Base-by-base conservation (phyloP, 2,797 vertebrate genomes). In the Discoglossus pictus region DNA sequence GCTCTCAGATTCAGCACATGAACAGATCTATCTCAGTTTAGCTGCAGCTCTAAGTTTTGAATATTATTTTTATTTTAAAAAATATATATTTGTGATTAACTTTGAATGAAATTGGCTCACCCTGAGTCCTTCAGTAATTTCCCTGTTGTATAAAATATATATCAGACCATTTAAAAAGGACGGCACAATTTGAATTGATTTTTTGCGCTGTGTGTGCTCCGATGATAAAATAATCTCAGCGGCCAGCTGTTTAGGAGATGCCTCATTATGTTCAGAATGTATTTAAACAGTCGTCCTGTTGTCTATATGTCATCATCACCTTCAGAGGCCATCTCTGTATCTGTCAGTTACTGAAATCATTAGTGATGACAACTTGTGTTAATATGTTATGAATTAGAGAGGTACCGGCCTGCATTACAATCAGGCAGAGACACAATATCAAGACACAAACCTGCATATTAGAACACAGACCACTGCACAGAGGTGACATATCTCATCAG, bases 321-420 rank as follows among this genome's bases (percentile, higher is more conserved):
- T 36, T 54, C 34, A 38, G 20, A 54, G 16, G 2, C 31, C n/a
- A 38, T 54, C 4, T 10, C 51, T 36, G 31, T 54, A n/a, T 34
- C 50, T 52, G 50, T 35, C 50, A 52, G 5, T 35, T 38, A 36
- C 6, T 21, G 11, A 18, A 54, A 38, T 36, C 34, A 54, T 36
- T 38, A 36, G 21, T 54, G 17, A 54, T 52, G 12, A 17, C 34
- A 18, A 36, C 31, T 15, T 20, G 10, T 25, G 15, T 4, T 36
- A 54, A 54, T 20, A 17, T 12, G 17, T 54, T 36, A 21, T 54
- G 51, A 54, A 36, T 10, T 15, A 38, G 31, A 38, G 15, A 36
- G 17, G 12, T 17, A 52, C 27, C 27, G 50, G 17, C 25, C n/a
- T 52, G 25, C 50, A 52, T 34, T 31, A 31, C 13, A 52, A 52